These are phyloP conservation scores for Tetragonisca angustula DNA, from an alignment of 2,888 invertebrate genomes.

Conservation along the genomic window DNA sequence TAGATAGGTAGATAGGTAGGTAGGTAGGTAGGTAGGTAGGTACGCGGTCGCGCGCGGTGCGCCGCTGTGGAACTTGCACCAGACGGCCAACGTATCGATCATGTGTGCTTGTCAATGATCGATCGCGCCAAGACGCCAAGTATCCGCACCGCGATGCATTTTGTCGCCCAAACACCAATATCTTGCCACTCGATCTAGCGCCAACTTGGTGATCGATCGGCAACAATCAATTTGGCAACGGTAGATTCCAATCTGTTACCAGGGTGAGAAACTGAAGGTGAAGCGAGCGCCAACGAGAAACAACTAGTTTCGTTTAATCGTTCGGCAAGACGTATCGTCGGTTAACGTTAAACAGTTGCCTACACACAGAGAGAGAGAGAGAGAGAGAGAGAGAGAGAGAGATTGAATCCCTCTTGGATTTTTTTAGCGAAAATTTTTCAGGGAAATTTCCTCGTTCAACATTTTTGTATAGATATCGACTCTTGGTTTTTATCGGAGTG, in stretches of 20 bases:
- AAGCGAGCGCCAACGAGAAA: conserved; percentile 51
- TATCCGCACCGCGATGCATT: conserved; percentile 64
- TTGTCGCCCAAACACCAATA: conserved; percentile 70
- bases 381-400: no score
- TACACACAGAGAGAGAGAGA: background rate
- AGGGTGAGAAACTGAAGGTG: conserved; percentile 49
- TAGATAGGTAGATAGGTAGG: no score
- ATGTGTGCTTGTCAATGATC: conserved; percentile 65
- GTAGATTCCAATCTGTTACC: conserved; percentile 71
- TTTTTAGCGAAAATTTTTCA: no score
- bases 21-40: no score
- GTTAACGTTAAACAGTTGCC: conserved; percentile 38
- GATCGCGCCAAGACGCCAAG: conserved; percentile 66
- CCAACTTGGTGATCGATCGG: conserved; percentile 72
- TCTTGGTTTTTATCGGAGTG: no score
- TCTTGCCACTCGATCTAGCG: conserved; percentile 70
- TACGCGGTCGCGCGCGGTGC: conserved; percentile 3
- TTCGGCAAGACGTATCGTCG: conserved; percentile 50
- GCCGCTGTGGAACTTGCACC: conserved; percentile 19
- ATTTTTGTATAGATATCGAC: no score
- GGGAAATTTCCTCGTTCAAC: no score
- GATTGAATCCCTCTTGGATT: no score
- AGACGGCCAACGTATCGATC: conserved; percentile 67
- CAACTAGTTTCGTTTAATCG: conserved; percentile 47
- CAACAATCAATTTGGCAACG: conserved; percentile 70